Evolutionary conservation across 1,140 invertebrate genomes (phyloP).

Genomic region (Spodoptera litura): DNA sequence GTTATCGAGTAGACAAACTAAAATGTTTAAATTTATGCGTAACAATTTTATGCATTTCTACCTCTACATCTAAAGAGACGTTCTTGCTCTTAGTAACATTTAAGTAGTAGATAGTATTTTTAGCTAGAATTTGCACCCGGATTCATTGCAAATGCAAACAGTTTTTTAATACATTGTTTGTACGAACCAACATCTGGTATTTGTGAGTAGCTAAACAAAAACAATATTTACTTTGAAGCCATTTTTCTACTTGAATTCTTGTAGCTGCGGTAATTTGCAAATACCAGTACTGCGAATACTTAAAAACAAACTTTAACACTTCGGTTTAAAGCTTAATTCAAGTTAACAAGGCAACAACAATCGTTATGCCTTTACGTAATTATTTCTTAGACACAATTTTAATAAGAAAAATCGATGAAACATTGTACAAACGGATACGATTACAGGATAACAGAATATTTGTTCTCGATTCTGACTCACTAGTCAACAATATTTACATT

Average conservation of each 20-base stretch:
- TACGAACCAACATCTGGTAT: neutral
- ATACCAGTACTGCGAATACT: no score
- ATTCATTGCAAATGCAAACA: neutral
- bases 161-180: neutral
- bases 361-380: neutral
- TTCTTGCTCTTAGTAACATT: neutral
- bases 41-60: neutral
- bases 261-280: no score
- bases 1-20: conserved; percentile 53
- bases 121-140: neutral
- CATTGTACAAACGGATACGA: neutral
- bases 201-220: neutral
- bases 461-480: neutral
- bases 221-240: neutral
- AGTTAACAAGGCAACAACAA: no score
- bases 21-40: neutral
- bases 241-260: no score
- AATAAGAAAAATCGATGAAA: conserved; percentile 18
- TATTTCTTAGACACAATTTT: neutral
- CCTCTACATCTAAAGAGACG: no score
- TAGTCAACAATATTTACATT: no score
- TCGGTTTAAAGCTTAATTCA: no score
- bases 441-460: neutral
- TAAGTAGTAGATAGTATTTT: neutral
- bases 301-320: no score